Evolutionary conservation across 1,140 invertebrate genomes (phyloP), one percentile per base, ranked within the genome.

Genomic region (Drosophila baimaii): DNA sequence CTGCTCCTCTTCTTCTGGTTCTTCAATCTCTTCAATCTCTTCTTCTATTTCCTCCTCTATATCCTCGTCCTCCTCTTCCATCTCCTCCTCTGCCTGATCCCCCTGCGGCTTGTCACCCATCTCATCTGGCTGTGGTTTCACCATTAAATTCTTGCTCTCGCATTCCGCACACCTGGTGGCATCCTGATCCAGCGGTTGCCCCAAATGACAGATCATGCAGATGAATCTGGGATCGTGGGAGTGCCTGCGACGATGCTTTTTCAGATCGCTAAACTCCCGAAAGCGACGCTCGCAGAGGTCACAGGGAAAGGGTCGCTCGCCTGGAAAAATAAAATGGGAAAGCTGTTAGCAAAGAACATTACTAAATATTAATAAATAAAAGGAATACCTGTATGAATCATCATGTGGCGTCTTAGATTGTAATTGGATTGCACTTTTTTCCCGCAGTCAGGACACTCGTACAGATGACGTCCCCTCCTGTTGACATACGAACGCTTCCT

Each of bases 271-370:
- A 51, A 91, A 92, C 49, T 94, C 94, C 2, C 94, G 93, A 83
- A 95, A 95, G 10, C 92, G 93, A 17, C 94, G 92, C 2, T 93
- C 92, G 81, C 95, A 95, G n/a, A 92, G 57, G 57, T 92, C 92
- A 35, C 92, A 92, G 0, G 79, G 89, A 76, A 92, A 92, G 4
- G 92, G 91, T 58, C 92, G 90, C 58, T 92, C 92, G 15, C 92
- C 92, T 92, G 15, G 3, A 55, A 47, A 7, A 44, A 58, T 5
- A 9, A 1, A 25, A 19, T 6, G n/a, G 0, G 0, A 2, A 27
- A 10, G 21, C 13, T 8, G 13, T 19, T 9, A 49, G 2, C 8
- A 8, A 23, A 7, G 2, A 1, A 43, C n/a, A 0, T 43, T 21
- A 19, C 3, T 10, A 1, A 21, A 19, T 10, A 25, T 3, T 12